Evolutionary conservation across 2,797 vertebrate genomes (phyloP).

Genomic region (Margarornis squamiger): DNA sequence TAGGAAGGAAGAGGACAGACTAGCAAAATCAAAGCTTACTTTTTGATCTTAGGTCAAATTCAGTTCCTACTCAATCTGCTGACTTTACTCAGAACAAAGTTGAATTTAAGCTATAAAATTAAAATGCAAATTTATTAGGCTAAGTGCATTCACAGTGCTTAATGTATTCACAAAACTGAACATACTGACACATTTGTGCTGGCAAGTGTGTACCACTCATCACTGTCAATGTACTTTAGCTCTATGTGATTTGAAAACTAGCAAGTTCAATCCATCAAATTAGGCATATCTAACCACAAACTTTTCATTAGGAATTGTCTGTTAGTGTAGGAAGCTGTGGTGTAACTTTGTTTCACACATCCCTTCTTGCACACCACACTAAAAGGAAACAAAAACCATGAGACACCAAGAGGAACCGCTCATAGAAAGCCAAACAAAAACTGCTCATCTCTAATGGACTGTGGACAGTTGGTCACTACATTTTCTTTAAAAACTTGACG

Average conservation of each 20-base stretch:
- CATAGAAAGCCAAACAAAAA: neutral
- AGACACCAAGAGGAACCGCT: neutral
- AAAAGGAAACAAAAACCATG: conserved; percentile 2
- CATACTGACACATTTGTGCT: neutral
- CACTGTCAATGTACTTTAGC: neutral
- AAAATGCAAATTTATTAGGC: neutral
- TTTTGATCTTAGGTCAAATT: neutral
- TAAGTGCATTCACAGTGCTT: neutral
- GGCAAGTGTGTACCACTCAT: neutral
- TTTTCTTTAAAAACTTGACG: neutral
- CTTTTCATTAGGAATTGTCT: neutral
- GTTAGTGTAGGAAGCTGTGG: neutral
- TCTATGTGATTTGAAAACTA: neutral
- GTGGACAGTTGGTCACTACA: neutral
- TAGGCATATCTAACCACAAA: neutral
- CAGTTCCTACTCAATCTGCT: neutral
- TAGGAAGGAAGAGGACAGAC: neutral
- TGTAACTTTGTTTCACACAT: neutral
- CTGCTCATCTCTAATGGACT: neutral
- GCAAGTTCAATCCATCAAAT: neutral
- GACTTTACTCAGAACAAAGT: neutral
- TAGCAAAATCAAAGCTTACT: neutral
- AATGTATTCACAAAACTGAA: neutral
- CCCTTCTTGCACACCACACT: neutral
- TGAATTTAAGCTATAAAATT: neutral